A percentile compares a stretch with the other conserved stretches of the same genome.
Conservation (phyloP, 2,113 vertebrate species). For the Cranoglanis bouderius region DNA sequence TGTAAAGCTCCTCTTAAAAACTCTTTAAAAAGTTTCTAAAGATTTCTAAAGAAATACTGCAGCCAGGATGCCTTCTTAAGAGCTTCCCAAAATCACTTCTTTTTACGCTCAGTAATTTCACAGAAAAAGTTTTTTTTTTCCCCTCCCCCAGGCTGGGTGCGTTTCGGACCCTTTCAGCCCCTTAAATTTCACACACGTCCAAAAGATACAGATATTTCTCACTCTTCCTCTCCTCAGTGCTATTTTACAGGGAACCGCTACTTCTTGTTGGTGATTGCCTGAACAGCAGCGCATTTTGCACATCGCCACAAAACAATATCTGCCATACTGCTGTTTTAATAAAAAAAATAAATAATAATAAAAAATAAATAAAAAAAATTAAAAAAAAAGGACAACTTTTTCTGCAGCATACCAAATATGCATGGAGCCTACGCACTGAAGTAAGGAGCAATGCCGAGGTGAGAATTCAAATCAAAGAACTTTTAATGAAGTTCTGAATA, state of each 20-base stretch:
- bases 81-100: background rate
- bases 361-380: background rate
- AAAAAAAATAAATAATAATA: too few species aligned
- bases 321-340: background rate
- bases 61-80: background rate
- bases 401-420: background rate
- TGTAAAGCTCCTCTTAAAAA: background rate
- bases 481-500: constrained; percentile 54
- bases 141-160: background rate
- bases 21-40: background rate
- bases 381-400: background rate
- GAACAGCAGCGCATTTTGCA: constrained; percentile 9
- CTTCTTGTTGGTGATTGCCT: background rate
- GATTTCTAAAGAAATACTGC: background rate
- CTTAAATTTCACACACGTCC: background rate
- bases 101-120: background rate
- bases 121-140: background rate
- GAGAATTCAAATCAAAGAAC: constrained; percentile 36
- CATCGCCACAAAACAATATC: background rate
- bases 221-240: background rate
- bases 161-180: constrained; percentile 26
- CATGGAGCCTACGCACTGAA: background rate
- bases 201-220: constrained; percentile 1
- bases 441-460: background rate
- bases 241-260: background rate